Evolutionary conservation across 2,113 vertebrate genomes (phyloP), one percentile per base, ranked within the genome.

Genomic region (Phyllostomus hastatus): DNA sequence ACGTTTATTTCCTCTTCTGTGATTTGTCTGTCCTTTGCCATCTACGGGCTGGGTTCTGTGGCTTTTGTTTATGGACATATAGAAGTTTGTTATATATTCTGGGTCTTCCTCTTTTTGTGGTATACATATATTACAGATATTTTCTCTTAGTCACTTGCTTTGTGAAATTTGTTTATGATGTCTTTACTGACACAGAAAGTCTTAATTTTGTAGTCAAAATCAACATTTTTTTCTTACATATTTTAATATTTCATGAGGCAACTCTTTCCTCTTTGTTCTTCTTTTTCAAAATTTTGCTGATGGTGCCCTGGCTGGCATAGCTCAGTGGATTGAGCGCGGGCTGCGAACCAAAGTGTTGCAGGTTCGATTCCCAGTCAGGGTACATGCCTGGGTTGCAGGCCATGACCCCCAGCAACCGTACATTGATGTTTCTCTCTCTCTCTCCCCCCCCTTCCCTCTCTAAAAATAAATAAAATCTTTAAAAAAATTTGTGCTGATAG

Each of bases 101-200:
- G 31, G n/a, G 61, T 61, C 48, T 43, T 90, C 54, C 75, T 88
- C 66, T 7, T 50, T 75, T 52, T 64, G 73, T 38, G 15, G 26
- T 26, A 85, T 92, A 35, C 17, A 28, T 61, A 10, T 84, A 61
- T 88, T 73, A 12, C 16, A 80, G 38, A 54, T 88, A 41, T 85
- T 93, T 95, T 76, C 83, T 92, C 41, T 70, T 76, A 64, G 64
- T 73, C 31, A 70, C 35, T 86, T 90, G n/a, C 16, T 35, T 95
- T 93, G 59, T 88, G n/a, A 50, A 84, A 61, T 91, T 79, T 73
- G 33, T 38, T 95, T 93, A 64, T 59, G 38, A 14, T 59, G 5
- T 11, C 86, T 87, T 66, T 85, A 86, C 59, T 92, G 75, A 5
- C 57, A 46, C 2, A 92, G 41, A 90, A 59, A 90, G n/a, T 35